Conservation (phyloP, 2,113 vertebrate species). For the Leptobrachium leishanense region DNA sequence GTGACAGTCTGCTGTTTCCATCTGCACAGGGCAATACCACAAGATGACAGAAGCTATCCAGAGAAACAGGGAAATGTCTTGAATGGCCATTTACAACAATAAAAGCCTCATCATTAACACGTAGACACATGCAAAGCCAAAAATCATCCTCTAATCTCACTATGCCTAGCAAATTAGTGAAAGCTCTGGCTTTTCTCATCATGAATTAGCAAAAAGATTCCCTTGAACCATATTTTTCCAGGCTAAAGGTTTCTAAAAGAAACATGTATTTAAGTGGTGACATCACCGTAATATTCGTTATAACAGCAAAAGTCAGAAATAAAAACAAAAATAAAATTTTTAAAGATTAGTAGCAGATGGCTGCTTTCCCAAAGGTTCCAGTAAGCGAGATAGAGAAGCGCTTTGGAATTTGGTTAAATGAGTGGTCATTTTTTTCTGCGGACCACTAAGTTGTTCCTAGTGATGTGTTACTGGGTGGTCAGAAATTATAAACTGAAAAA, state of each 20-base stretch:
- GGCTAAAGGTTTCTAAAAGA: conserved; percentile 18
- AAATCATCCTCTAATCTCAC: conserved; percentile 53
- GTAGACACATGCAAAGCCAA: conserved; percentile 34
- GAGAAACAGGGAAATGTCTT: conserved; percentile 48
- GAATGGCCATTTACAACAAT: background rate
- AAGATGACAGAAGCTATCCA: conserved; percentile 48
- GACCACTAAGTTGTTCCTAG: background rate
- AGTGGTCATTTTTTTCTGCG: conserved; percentile 5
- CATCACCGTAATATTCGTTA: conserved; percentile 8
- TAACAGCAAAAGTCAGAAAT: conserved; percentile 8
- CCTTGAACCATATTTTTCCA: background rate
- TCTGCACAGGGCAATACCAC: conserved; percentile 47
- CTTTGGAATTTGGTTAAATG: background rate
- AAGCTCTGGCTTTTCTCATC: conserved; percentile 57
- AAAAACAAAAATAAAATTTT: background rate
- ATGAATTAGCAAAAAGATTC: conserved; percentile 30
- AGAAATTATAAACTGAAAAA: background rate
- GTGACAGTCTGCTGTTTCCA: conserved; percentile 39
- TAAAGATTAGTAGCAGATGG: conserved; percentile 13
- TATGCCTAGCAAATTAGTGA: conserved; percentile 26
- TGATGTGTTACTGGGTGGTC: conserved; percentile 26
- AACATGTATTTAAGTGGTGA: conserved; percentile 8
- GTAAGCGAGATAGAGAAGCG: background rate
- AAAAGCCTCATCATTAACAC: conserved; percentile 51
- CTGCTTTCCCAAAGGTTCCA: background rate